A percentile compares a stretch with the other conserved stretches of the same genome.
Evolutionary conservation across 2,113 vertebrate genomes (phyloP).

Genomic region (Passer domesticus): DNA sequence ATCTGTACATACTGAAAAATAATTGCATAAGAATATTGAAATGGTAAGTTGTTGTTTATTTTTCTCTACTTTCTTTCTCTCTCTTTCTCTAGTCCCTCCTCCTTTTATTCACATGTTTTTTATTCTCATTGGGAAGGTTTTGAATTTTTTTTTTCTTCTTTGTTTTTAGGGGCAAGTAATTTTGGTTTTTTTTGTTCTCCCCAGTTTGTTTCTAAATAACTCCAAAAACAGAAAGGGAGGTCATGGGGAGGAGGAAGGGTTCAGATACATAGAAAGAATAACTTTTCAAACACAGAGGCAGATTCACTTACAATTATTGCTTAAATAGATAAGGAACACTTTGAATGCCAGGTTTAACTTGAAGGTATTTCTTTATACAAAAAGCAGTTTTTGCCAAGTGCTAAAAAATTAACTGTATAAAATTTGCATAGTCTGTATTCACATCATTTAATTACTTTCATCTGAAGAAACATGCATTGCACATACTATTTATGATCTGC

Average conservation of each 20-base stretch:
- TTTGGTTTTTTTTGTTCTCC: background rate
- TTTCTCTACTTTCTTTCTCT: background rate
- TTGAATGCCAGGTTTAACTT: background rate
- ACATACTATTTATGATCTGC: background rate
- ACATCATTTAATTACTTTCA: background rate
- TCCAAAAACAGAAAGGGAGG: background rate
- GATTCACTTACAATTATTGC: conserved; percentile 5
- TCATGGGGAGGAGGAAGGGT: background rate
- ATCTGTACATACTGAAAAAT: background rate
- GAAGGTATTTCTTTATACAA: background rate
- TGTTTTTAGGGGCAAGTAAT: background rate
- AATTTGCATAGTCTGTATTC: conserved; percentile 54
- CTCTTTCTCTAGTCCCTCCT: background rate
- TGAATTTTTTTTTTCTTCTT: background rate
- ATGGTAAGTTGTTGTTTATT: background rate
- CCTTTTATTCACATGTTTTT: background rate
- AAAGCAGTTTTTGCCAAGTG: background rate
- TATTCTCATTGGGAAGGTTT: background rate
- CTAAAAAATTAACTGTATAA: conserved; percentile 14
- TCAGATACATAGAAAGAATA: background rate
- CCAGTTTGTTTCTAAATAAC: background rate
- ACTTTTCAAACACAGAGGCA: background rate
- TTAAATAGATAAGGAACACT: conserved; percentile 30
- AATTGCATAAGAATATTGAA: background rate
- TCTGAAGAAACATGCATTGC: conserved; percentile 8